Evolutionary conservation across 92 coral and sea anemone species (phyloP).

Genomic region (Desmophyllum pertusum): DNA sequence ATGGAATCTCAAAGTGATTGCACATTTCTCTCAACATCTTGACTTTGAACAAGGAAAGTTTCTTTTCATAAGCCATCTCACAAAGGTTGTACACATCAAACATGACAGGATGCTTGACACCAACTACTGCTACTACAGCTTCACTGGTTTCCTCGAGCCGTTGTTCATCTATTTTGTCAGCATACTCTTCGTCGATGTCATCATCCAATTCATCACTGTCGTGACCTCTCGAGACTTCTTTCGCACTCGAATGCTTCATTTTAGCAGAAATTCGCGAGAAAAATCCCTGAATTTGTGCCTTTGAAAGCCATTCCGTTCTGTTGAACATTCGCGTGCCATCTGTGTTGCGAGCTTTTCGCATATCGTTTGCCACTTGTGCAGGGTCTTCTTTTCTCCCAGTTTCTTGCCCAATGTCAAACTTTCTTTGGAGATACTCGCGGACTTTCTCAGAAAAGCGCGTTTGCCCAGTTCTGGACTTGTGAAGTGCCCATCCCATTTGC

Average conservation of each 20-base stretch:
- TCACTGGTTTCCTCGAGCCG: background rate
- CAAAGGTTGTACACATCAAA: conserved; percentile 44
- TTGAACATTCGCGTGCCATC: conserved; percentile 58
- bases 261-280: conserved; percentile 53
- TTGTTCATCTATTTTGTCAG: conserved; percentile 15
- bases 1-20: conserved; percentile 33
- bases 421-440: conserved; percentile 38
- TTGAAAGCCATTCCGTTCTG: conserved; percentile 58
- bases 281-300: conserved; percentile 51
- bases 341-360: conserved; percentile 54
- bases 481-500: conserved; percentile 61
- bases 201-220: conserved; percentile 32
- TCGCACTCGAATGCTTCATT: conserved; percentile 15
- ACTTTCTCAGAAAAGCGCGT: conserved; percentile 48
- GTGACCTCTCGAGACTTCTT: conserved; percentile 6
- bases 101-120: conserved; percentile 37
- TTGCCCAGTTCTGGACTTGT: conserved; percentile 38
- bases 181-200: conserved; percentile 13
- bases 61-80: conserved; percentile 29
- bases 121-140: conserved; percentile 26
- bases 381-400: conserved; percentile 60
- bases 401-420: conserved; percentile 52
- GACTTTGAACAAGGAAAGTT: conserved; percentile 26
- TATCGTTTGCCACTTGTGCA: conserved; percentile 57
- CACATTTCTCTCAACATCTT: conserved; percentile 44